Evolutionary conservation across 1,140 invertebrate species (phyloP), one percentile per base, ranked within the genome.

Genomic region (Aethina tumida): DNA sequence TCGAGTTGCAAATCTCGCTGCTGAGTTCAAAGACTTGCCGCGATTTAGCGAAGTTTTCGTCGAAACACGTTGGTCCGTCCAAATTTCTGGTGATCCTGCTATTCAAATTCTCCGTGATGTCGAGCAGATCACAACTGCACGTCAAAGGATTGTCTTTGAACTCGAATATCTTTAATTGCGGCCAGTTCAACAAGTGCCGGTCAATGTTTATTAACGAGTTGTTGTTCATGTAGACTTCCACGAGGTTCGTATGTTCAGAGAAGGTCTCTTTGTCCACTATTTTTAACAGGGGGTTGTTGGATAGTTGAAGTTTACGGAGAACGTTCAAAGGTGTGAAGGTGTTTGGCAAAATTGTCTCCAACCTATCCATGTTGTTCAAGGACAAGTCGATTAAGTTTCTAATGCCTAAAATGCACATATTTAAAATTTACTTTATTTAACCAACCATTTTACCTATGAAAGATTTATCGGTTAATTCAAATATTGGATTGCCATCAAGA

Each of bases 141-240:
- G 68, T 56, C 64, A 75, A 72, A 28, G 63, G 66, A 62, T 78
- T 78, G 3, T 66, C 64, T 6, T 60, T 59, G 45, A 75, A 63
- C 39, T 67, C 64, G 14, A 79, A 40, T 1, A 47, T 35, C 6
- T 33, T 36, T 26, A 56, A 36, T 19, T 39, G 43, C 3, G 47
- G 37, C 58, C 56, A 62, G 13, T 42, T 39, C 4, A 55, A 31
- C 10, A 59, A 35, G 8, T 45, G 31, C 14, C 28, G 45, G 15
- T 49, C 30, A n/a, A 60, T 35, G 9, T 40, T 35, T 6, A 28
- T 30, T 17, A 60, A 39, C n/a, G 47, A 39, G 29, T 55, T 56
- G 33, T 56, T 47, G 36, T 69, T 64, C 12, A 72, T 37, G 41
- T 71, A 67, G 12, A 71, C 70, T 58, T 72, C 69, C 50, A 67